These are phyloP conservation scores for Drepana falcataria DNA, from an alignment of 2,888 invertebrate genomes.

Conservation along the genomic window DNA sequence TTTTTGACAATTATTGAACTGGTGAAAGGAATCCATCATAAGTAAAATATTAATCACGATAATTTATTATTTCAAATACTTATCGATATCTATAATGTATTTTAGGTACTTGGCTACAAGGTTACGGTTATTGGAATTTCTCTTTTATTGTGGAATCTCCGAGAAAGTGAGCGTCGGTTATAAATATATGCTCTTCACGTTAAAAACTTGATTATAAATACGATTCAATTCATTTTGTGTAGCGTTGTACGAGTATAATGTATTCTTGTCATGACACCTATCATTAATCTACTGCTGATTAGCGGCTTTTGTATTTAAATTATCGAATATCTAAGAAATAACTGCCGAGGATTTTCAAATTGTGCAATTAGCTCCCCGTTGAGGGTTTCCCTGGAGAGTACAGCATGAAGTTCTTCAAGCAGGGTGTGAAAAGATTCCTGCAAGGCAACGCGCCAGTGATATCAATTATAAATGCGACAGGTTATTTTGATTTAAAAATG, in stretches of 20 bases:
- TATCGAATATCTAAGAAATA: too few species aligned
- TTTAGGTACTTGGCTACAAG: conserved; percentile 19
- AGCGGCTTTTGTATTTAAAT: conserved; percentile 21
- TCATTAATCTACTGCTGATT: conserved; percentile 26
- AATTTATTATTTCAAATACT: conserved; percentile 1
- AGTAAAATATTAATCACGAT: not conserved
- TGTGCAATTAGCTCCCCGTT: too few species aligned
- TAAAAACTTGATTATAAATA: conserved; percentile 18
- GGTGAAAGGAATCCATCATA: too few species aligned
- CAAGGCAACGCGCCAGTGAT: too few species aligned
- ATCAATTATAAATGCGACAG: too few species aligned
- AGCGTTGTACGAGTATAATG: conserved; percentile 39
- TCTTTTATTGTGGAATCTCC: conserved; percentile 31
- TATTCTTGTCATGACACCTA: conserved; percentile 42
- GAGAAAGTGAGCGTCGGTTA: conserved; percentile 28
- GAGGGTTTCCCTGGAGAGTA: too few species aligned
- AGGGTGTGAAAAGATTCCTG: too few species aligned
- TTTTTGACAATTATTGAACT: too few species aligned
- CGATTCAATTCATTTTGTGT: conserved; percentile 20
- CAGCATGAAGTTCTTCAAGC: too few species aligned
- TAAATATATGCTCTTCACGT: conserved; percentile 18
- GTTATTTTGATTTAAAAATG: too few species aligned
- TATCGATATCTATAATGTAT: conserved; percentile 5
- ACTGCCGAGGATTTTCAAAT: too few species aligned
- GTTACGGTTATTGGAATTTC: conserved; percentile 21